Conservation (phyloP, 2,113 vertebrate species). For the Ovibos moschatus region DNA sequence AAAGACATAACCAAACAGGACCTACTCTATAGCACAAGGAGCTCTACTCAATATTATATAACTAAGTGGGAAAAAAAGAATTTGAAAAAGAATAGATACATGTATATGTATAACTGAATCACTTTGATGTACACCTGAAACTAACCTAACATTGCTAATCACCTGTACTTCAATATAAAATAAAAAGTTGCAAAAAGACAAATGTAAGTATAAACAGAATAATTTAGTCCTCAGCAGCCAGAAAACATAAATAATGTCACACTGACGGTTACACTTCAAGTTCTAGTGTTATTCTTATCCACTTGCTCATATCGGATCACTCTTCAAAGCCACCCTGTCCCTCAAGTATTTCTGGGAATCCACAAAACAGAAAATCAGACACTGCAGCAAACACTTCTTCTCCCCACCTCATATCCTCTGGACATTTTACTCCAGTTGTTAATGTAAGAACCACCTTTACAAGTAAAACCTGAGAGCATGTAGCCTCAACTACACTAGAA, state of each 20-base stretch:
- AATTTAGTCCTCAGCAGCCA: not conserved
- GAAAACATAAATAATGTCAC: not conserved
- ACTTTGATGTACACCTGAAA: not conserved
- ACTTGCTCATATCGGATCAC: not conserved
- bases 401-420: not conserved
- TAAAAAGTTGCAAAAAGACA: not conserved
- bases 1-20: not conserved
- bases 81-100: not conserved
- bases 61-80: not conserved
- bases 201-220: not conserved
- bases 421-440: not conserved
- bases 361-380: not conserved
- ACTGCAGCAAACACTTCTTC: not conserved
- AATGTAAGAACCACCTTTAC: not conserved
- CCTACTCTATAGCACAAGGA: not conserved
- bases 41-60: not conserved
- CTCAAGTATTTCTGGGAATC: not conserved
- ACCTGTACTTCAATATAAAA: not conserved
- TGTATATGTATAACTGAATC: not conserved
- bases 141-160: not conserved
- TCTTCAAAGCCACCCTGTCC: not conserved
- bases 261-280: not conserved
- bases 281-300: not conserved
- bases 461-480: not conserved
- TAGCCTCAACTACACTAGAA: not conserved